A percentile compares a stretch with the other conserved stretches of the same genome.
phyloP scores from a whole-genome alignment of 2,113 vertebrate species.

The Dolichotis patagonum region DNA sequence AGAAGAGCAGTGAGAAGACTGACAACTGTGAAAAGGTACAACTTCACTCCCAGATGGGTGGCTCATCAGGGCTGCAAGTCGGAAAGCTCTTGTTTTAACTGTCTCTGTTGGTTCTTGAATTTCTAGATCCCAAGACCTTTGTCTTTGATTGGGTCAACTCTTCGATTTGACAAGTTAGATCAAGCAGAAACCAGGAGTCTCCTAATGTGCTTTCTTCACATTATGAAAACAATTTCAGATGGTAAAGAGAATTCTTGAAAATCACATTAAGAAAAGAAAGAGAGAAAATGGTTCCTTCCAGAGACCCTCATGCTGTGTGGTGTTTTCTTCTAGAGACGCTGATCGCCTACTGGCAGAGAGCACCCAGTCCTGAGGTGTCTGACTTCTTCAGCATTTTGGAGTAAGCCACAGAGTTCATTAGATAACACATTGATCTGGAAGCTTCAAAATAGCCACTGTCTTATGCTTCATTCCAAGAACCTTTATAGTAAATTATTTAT shows the following conservation, averaged over 20 bases:
- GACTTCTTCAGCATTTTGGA: conserved; percentile 99
- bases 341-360: conserved; percentile 97
- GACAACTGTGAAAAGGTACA: conserved; percentile 97
- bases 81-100: not conserved
- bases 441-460: conserved; percentile 35
- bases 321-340: conserved; percentile 92
- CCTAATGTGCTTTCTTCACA: conserved; percentile 98
- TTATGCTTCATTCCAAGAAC: not conserved
- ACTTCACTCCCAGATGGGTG: not conserved
- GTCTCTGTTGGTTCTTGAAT: conserved; percentile 49
- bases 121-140: conserved; percentile 94
- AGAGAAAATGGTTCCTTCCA: not conserved
- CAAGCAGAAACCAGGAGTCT: conserved; percentile 97
- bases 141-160: conserved; percentile 96
- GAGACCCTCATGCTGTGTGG: conserved; percentile 23
- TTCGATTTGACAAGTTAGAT: conserved; percentile 98
- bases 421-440: not conserved
- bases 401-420: conserved; percentile 87
- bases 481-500: not conserved
- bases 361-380: conserved; percentile 95
- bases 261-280: not conserved
- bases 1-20: conserved; percentile 96
- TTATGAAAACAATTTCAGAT: conserved; percentile 99
- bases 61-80: fast-evolving
- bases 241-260: conserved; percentile 85